Evolutionary conservation across 2,797 vertebrate species (phyloP).

Genomic region (Cottoperca gobio): DNA sequence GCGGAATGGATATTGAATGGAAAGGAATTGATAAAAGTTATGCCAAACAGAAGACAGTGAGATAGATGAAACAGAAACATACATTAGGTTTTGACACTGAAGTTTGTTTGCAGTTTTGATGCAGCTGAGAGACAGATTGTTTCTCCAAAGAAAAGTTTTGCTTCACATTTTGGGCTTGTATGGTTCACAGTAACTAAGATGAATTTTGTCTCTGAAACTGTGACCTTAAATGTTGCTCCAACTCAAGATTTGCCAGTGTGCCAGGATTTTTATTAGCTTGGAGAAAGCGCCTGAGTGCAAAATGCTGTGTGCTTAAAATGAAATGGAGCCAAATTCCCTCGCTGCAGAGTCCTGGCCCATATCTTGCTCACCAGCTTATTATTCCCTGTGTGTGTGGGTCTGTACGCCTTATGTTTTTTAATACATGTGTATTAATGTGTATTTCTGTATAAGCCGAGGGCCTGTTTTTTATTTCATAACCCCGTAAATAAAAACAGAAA

Average conservation of each 20-base stretch:
- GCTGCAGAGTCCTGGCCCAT: constrained; percentile 20
- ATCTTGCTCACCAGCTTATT: constrained; percentile 47
- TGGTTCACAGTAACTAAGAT: constrained; percentile 34
- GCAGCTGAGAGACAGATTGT: constrained; percentile 22
- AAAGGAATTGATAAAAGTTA: constrained; percentile 28
- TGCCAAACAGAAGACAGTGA: constrained; percentile 18
- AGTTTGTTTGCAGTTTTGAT: constrained; percentile 24
- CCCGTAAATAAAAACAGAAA: constrained; percentile 15
- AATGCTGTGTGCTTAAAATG: constrained; percentile 49
- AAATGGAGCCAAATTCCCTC: constrained; percentile 54
- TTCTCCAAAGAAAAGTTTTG: constrained; percentile 39
- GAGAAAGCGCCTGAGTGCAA: constrained; percentile 47
- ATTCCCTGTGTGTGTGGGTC: constrained; percentile 10
- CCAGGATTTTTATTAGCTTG: constrained; percentile 58
- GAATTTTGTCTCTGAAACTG: constrained; percentile 58
- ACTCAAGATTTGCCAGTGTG: constrained; percentile 46
- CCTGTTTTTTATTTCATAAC: constrained; percentile 20
- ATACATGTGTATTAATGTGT: not conserved
- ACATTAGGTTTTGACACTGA: constrained; percentile 3
- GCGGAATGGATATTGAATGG: constrained; percentile 36
- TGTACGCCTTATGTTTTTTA: constrained; percentile 17
- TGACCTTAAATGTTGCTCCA: constrained; percentile 54
- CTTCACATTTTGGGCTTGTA: constrained; percentile 30
- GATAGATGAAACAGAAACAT: constrained; percentile 18
- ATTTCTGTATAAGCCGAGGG: not conserved